phyloP scores from a whole-genome alignment of 1,140 invertebrate species.

The Lucilia cuprina region DNA sequence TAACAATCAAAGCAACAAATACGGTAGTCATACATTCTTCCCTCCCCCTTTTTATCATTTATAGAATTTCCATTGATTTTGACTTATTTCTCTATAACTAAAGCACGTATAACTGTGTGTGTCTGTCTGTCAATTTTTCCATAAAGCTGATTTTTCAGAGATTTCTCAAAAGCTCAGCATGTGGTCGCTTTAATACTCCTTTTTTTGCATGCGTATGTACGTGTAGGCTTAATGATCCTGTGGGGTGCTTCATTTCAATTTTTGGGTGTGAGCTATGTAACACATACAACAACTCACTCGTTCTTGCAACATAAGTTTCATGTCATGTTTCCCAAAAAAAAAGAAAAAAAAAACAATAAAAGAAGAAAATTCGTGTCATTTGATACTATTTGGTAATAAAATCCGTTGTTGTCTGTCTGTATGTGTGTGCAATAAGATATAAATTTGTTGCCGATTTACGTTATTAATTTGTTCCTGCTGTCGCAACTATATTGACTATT shows the following conservation, averaged over 20 bases:
- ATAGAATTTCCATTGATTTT: conserved; percentile 22
- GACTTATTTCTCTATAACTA: not conserved
- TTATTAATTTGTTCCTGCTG: conserved; percentile 1
- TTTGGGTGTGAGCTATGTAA: conserved; percentile 26
- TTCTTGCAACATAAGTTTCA: not conserved
- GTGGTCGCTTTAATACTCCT: conserved; percentile 12
- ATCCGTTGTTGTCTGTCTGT: not conserved
- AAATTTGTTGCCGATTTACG: conserved; percentile 3
- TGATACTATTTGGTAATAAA: conserved; percentile 31
- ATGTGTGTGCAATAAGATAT: not conserved
- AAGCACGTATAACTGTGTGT: conserved; percentile 10
- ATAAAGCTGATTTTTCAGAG: not conserved
- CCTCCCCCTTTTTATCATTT: not conserved
- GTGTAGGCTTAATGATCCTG: not conserved
- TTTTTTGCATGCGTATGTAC: not conserved
- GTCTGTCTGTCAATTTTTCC: not conserved
- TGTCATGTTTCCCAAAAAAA: not conserved
- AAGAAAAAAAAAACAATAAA: not conserved
- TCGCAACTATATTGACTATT: not conserved
- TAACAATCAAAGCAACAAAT: not conserved
- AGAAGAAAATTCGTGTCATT: conserved; percentile 26
- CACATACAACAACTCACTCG: not conserved
- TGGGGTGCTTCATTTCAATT: not conserved
- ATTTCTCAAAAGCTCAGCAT: conserved; percentile 24
- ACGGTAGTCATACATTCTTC: not conserved